Evolutionary conservation across 2,113 vertebrate genomes (phyloP).

Genomic region (Mungos mungo): DNA sequence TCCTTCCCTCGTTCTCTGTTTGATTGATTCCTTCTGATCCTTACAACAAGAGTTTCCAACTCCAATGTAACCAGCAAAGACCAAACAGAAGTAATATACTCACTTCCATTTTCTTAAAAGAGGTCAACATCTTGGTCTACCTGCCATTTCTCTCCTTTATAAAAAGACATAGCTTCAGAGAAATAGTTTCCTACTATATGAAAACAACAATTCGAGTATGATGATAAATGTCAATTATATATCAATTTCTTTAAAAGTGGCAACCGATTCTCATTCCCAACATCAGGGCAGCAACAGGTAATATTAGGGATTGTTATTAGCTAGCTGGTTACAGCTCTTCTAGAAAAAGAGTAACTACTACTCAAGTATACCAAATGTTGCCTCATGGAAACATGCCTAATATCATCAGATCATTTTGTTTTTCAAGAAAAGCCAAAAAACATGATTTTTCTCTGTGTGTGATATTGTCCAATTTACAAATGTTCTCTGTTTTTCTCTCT

Average conservation of each 20-base stretch:
- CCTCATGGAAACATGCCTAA: background rate
- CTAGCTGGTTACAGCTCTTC: background rate
- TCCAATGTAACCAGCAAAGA: background rate
- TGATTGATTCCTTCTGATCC: background rate
- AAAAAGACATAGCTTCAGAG: background rate
- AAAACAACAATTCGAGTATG: background rate
- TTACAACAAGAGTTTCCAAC: background rate
- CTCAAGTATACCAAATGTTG: background rate
- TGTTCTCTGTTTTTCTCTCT: background rate
- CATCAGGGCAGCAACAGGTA: background rate
- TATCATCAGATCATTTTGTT: background rate
- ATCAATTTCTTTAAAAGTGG: background rate
- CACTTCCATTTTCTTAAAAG: background rate
- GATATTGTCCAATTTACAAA: conserved; percentile 34
- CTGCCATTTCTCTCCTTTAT: background rate
- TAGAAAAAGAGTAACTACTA: background rate
- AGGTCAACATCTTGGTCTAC: background rate
- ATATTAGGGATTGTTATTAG: background rate
- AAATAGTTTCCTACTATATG: background rate
- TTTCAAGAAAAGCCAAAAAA: background rate
- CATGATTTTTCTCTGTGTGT: background rate
- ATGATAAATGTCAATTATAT: background rate
- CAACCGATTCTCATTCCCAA: background rate
- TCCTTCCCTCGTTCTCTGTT: background rate
- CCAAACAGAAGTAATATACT: background rate